phyloP scores from a whole-genome alignment of 2,797 vertebrate genomes.

The Tinamus major region DNA sequence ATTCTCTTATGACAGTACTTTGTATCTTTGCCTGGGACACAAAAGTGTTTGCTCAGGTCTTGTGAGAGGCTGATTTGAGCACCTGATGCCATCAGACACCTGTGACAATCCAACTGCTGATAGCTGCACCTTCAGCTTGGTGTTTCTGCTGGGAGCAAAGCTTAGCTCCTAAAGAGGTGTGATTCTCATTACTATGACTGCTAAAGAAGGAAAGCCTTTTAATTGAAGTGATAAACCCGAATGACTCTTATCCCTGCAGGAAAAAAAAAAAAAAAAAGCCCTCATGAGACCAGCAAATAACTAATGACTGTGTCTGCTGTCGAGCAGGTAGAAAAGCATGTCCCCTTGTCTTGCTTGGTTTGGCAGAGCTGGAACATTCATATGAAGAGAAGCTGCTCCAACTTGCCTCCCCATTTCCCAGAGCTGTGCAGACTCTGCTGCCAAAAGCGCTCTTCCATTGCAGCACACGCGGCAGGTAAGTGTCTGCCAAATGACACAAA shows the following conservation, averaged over 20 bases:
- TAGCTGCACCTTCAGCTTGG: background rate
- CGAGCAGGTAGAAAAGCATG: background rate
- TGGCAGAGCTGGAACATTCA: conserved; percentile 26
- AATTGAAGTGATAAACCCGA: conserved; percentile 25
- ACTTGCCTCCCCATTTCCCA: conserved; percentile 59
- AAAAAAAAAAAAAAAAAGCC: background rate
- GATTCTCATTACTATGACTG: background rate
- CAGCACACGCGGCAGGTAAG: background rate
- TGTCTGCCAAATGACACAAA: conserved; percentile 70
- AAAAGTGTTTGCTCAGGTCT: background rate
- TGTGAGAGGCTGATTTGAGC: background rate
- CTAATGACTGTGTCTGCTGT: conserved; percentile 9
- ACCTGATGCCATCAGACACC: background rate
- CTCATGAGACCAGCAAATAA: conserved; percentile 33
- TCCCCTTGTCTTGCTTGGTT: conserved; percentile 59
- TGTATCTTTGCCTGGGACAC: background rate
- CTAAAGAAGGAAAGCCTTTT: conserved; percentile 56
- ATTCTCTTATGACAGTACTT: background rate
- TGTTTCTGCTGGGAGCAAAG: background rate
- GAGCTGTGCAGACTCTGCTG: background rate
- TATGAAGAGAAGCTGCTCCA: conserved; percentile 38
- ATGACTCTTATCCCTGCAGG: conserved; percentile 41
- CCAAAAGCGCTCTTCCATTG: conserved; percentile 36
- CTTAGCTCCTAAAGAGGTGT: background rate
- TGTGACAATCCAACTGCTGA: background rate